Evolutionary conservation across 2,113 vertebrate genomes (phyloP), one percentile per base, ranked within the genome.

Genomic region (Myanophis thanlyinensis): DNA sequence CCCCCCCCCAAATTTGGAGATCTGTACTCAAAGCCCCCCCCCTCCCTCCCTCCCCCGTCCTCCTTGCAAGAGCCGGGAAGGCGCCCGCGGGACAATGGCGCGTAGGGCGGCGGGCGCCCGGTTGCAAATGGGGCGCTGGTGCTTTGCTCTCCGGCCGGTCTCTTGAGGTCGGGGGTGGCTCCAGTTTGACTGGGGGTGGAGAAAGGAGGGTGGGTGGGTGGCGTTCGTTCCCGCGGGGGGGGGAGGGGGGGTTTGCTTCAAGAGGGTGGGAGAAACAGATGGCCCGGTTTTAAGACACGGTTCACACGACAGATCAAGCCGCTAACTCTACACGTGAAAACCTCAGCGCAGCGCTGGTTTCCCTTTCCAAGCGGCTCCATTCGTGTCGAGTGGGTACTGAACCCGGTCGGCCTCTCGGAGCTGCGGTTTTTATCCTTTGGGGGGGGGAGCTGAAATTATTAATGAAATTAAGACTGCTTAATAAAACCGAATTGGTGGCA

Each of bases 381-480:
- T 12, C 59, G 59, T 5, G 30, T n/a, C 30, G 11, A 67, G 62
- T 13, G 12, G 30, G 62, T 35, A 3, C 27, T 62, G 56, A 30
- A 62, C 56, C 30, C 56, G 62, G 4, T 30, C 62, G 30, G 35
- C 30, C 62, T 35, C 30, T 0, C n/a, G 13, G 12, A 30, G 5
- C 62, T n/a, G 62, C 13, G n/a, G 62, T 15, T 35, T 73, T 35
- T n/a, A 18, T 73, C 5, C 12, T 67, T 54, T 3, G 62, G 62
- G 0, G 11, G 4, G 11, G 59, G 30, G 12, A 3, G 0, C 13
- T 73, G n/a, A n/a, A n/a, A n/a, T 73, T 35, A 0, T 35, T 35
- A 35, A 67, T n/a, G 59, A 13, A 13, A 67, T 67, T 13, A 56
- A 53, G 27, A 12, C 59, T 4, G 10, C 2, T n/a, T 73, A 18